These are phyloP conservation scores for Phoeniculus purpureus DNA, from an alignment of 2,797 vertebrate genomes.

Conservation along the genomic window DNA sequence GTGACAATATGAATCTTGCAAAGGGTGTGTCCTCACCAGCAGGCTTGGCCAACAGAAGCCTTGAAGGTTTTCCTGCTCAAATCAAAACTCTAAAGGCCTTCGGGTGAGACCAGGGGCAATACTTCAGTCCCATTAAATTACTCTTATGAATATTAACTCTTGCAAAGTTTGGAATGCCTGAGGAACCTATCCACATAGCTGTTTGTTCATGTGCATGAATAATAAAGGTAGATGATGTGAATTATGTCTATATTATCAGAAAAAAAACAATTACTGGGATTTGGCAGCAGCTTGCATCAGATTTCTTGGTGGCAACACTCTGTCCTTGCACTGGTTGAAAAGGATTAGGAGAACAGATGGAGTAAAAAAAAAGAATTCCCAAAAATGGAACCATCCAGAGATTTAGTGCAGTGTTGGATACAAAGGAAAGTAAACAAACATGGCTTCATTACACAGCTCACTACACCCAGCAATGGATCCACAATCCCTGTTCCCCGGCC, in stretches of 20 bases:
- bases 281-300: neutral
- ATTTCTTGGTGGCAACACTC: neutral
- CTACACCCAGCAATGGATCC: constrained; percentile 27
- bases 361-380: constrained; percentile 1
- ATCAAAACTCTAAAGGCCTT: neutral
- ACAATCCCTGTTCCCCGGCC: constrained; percentile 23
- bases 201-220: neutral
- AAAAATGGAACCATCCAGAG: neutral
- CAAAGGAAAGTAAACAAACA: constrained; percentile 55
- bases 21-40: neutral
- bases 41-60: neutral
- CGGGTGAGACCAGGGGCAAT: neutral
- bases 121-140: neutral
- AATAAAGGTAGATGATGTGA: neutral
- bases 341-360: constrained; percentile 1
- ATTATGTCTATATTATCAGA: neutral
- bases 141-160: neutral
- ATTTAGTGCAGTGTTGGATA: constrained; percentile 36
- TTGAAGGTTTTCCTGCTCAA: neutral
- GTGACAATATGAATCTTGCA: neutral
- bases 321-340: neutral
- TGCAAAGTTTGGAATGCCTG: neutral
- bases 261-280: neutral
- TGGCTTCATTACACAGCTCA: constrained; percentile 69
- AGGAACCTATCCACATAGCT: neutral